phyloP scores from a whole-genome alignment of 2,113 vertebrate genomes.

The Caloenas nicobarica region DNA sequence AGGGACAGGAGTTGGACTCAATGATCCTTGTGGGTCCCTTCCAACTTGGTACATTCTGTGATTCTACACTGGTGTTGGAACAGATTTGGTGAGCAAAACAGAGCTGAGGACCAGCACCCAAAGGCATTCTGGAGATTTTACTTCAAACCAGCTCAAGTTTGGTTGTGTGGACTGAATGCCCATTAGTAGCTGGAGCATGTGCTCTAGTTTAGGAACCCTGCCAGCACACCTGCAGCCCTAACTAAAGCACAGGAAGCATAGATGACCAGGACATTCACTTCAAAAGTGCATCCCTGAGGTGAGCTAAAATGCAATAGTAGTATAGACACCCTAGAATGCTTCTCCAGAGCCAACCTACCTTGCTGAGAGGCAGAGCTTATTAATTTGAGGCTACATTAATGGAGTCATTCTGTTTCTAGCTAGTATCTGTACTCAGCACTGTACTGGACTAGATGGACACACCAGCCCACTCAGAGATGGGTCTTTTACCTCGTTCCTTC shows the following conservation, averaged over 20 bases:
- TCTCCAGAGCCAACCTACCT: rapidly evolving
- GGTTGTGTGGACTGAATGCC: not conserved
- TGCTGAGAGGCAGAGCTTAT: not conserved
- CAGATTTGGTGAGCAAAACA: not conserved
- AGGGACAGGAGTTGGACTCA: too few relatives aligned
- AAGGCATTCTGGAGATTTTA: not conserved
- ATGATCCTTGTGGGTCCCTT: too few relatives aligned
- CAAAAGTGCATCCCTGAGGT: not conserved
- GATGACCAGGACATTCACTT: not conserved
- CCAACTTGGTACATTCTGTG: too few relatives aligned
- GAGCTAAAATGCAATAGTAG: not conserved
- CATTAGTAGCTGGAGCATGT: not conserved
- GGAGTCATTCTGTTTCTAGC: not conserved
- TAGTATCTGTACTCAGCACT: not conserved
- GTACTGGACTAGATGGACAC: not conserved
- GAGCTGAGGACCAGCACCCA: not conserved
- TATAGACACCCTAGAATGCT: not conserved
- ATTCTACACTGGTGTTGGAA: not conserved
- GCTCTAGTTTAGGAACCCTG: not conserved
- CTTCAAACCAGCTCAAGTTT: not conserved
- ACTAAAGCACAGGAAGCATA: not conserved
- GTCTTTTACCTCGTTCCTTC: not conserved
- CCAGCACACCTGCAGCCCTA: not conserved
- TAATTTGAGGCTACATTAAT: not conserved
- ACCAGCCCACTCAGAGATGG: not conserved